phyloP scores from a whole-genome alignment of 2,888 invertebrate species.

The Polyommatus iphigenia region DNA sequence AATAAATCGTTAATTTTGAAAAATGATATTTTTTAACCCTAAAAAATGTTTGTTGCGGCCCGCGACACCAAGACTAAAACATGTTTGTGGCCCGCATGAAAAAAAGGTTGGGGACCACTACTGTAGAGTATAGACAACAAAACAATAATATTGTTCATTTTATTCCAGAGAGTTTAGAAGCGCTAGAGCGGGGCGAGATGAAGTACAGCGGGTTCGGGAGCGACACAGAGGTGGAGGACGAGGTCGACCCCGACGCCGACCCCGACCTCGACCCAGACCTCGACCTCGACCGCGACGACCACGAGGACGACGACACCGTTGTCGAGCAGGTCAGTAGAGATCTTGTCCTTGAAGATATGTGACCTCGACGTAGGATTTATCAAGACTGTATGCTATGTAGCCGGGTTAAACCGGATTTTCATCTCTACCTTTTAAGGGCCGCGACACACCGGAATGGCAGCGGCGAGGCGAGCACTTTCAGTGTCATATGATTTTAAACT shows the following conservation, averaged over 20 bases:
- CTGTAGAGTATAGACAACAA: background rate
- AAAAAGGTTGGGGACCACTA: too few relatives aligned
- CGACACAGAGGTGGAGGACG: conserved; percentile 83
- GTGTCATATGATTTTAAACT: too few relatives aligned
- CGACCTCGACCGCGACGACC: conserved; percentile 79
- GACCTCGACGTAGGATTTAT: background rate
- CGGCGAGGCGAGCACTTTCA: too few relatives aligned
- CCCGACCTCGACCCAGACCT: conserved; percentile 79
- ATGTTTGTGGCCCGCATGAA: too few relatives aligned
- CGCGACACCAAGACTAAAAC: too few relatives aligned
- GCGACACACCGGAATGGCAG: too few relatives aligned
- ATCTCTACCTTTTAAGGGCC: too few relatives aligned
- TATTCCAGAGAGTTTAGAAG: conserved; percentile 86
- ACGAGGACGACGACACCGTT: conserved; percentile 80
- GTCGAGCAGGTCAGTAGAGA: conserved; percentile 37
- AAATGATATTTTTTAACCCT: too few relatives aligned
- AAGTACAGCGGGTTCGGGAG: conserved; percentile 87
- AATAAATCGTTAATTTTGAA: too few relatives aligned
- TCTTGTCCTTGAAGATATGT: background rate
- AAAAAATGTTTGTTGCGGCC: too few relatives aligned
- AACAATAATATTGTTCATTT: background rate
- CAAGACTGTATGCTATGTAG: too few relatives aligned
- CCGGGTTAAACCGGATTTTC: too few relatives aligned
- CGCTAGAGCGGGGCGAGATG: conserved; percentile 92
- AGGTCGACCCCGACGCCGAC: conserved; percentile 68